Evolutionary conservation across 2,797 vertebrate genomes (phyloP).

Genomic region (Onychomys leucogaster): DNA sequence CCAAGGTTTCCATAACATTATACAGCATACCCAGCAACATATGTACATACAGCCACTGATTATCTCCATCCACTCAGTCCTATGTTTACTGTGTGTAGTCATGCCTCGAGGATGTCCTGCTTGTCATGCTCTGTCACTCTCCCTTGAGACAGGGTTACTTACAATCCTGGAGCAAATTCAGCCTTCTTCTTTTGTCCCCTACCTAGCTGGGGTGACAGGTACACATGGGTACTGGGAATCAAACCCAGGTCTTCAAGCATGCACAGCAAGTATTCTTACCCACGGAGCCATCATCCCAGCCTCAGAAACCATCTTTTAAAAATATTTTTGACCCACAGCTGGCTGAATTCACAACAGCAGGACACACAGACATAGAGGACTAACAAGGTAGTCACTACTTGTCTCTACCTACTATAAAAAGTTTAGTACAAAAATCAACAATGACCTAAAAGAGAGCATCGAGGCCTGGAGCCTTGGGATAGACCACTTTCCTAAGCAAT

Average conservation of each 20-base stretch:
- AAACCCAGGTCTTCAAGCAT: background rate
- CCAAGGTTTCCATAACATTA: background rate
- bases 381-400: background rate
- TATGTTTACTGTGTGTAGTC: background rate
- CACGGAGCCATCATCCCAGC: background rate
- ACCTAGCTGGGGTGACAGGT: background rate
- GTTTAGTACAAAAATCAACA: background rate
- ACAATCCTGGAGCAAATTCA: too few species aligned
- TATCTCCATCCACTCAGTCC: background rate
- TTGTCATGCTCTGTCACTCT: background rate
- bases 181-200: background rate
- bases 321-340: background rate
- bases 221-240: background rate
- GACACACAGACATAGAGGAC: background rate
- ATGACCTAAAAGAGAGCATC: background rate
- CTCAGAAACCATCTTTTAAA: background rate
- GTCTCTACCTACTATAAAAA: background rate
- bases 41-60: background rate
- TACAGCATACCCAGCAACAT: background rate
- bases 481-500: slow-evolving; percentile 44
- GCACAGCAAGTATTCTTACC: background rate
- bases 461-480: background rate
- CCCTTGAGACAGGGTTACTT: too few species aligned
- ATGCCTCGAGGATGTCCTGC: background rate
- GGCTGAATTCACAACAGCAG: background rate